Conservation (phyloP, 2,113 vertebrate species). For the Leucopsar rothschildi region DNA sequence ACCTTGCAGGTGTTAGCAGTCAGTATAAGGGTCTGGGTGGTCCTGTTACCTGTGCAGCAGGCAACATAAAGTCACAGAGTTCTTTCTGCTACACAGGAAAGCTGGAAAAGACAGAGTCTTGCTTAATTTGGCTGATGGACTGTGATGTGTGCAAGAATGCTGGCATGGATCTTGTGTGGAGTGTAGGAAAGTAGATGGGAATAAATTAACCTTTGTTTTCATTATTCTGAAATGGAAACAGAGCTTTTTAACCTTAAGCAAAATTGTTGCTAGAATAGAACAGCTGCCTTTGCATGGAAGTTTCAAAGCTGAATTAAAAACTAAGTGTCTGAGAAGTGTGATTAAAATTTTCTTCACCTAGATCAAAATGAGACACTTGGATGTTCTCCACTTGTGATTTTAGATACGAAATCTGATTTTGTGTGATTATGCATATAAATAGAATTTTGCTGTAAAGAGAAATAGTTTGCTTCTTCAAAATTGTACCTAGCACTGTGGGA, state of each 20-base stretch:
- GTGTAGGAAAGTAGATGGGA: neutral
- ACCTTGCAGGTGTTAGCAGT: neutral
- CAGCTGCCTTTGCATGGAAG: neutral
- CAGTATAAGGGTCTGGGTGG: neutral
- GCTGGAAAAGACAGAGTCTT: neutral
- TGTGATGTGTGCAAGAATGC: neutral
- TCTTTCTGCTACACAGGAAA: neutral
- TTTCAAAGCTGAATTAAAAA: neutral
- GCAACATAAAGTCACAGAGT: neutral
- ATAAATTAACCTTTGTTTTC: neutral
- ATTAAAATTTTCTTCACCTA: conserved; percentile 10
- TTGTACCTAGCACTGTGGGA: neutral
- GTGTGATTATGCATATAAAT: neutral
- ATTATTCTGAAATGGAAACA: neutral
- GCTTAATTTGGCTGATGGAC: neutral
- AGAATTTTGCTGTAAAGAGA: neutral
- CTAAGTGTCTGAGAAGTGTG: neutral
- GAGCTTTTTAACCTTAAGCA: neutral
- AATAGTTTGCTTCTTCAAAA: neutral
- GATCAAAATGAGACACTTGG: neutral
- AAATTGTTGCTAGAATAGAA: neutral
- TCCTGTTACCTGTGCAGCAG: neutral
- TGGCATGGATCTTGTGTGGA: neutral
- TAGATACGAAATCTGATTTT: neutral
- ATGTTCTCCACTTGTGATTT: neutral